Evolutionary conservation across 2,113 vertebrate genomes (phyloP).

Genomic region (Caracal caracal): DNA sequence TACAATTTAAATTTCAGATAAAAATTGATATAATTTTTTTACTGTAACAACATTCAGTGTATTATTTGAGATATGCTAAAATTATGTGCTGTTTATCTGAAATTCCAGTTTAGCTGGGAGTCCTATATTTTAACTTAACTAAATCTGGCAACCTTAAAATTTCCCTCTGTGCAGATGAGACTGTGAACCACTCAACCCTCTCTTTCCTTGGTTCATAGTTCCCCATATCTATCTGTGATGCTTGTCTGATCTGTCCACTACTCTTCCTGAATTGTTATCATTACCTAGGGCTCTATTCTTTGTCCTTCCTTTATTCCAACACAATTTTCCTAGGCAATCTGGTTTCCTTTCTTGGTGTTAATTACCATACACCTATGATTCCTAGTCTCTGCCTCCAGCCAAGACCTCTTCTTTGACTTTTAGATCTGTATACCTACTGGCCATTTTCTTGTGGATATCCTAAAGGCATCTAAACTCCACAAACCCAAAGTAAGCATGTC

Average conservation of each 20-base stretch:
- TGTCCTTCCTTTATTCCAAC: neutral
- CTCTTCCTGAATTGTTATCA: neutral
- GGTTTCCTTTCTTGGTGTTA: neutral
- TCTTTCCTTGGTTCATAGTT: neutral
- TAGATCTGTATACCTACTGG: neutral
- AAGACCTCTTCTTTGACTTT: neutral
- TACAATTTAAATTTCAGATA: neutral
- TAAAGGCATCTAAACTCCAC: neutral
- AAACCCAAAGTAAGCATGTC: neutral
- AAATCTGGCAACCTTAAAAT: neutral
- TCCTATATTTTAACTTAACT: neutral
- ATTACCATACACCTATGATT: neutral
- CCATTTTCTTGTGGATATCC: neutral
- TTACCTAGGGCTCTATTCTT: neutral
- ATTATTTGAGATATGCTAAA: neutral
- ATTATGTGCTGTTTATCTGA: neutral
- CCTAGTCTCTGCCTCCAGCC: neutral
- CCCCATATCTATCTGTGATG: neutral
- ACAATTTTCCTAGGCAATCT: neutral
- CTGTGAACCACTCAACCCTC: neutral
- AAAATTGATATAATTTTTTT: neutral
- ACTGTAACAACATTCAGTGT: neutral
- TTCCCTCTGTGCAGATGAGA: neutral
- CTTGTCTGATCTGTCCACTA: neutral
- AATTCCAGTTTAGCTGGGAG: neutral